phyloP scores from a whole-genome alignment of 2,113 vertebrate genomes.

The Tenrec ecaudatus region DNA sequence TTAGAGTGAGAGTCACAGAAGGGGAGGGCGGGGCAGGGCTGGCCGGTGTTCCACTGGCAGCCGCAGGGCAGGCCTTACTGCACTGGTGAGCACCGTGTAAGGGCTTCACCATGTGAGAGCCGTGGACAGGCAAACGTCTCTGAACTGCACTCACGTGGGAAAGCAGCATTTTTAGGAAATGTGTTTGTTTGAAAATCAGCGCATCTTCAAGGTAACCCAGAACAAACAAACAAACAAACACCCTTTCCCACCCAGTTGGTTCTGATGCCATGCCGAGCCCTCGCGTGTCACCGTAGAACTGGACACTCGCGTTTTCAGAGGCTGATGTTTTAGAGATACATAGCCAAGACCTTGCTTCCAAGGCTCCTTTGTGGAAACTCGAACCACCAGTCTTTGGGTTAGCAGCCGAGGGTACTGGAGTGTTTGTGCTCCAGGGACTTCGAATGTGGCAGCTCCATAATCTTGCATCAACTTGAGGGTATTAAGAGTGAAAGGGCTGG shows the following conservation, averaged over 20 bases:
- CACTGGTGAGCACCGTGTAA: background rate
- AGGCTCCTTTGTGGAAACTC: background rate
- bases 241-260: background rate
- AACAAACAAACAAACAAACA: background rate
- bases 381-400: background rate
- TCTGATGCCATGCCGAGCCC: background rate
- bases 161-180: background rate
- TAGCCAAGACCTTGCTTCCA: background rate
- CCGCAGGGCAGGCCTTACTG: background rate
- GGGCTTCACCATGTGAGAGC: accelerated
- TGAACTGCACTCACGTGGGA: accelerated
- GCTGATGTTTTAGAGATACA: background rate
- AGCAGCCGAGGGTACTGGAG: background rate
- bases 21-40: background rate
- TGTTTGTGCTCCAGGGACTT: background rate
- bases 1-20: background rate
- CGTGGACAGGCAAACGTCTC: background rate
- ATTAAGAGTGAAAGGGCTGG: too few species aligned
- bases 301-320: background rate
- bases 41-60: too few species aligned
- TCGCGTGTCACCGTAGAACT: background rate
- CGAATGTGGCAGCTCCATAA: too few species aligned
- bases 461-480: too few species aligned
- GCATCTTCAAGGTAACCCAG: background rate
- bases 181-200: background rate